These are phyloP conservation scores for Euura lappo DNA, from an alignment of 1,140 invertebrate genomes.

Conservation along the genomic window DNA sequence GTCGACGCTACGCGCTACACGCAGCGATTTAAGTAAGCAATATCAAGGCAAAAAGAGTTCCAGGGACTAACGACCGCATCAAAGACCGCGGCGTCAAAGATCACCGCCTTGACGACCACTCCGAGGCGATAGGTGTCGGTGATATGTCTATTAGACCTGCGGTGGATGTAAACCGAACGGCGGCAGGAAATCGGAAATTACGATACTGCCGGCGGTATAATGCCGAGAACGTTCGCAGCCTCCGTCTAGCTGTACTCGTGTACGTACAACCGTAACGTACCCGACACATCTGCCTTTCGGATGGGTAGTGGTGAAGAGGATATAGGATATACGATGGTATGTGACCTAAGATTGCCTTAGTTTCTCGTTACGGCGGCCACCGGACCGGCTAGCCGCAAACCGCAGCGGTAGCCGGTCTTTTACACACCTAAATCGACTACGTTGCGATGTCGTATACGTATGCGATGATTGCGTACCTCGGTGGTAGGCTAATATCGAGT, in stretches of 20 bases:
- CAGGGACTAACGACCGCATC: slow-evolving; percentile 6
- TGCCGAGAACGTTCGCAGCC: too few relatives aligned
- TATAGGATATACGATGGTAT: slow-evolving; percentile 21
- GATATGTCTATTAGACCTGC: slow-evolving; percentile 25
- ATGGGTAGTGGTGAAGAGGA: too few relatives aligned
- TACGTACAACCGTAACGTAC: too few relatives aligned
- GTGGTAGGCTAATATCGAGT: neutral
- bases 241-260: too few relatives aligned
- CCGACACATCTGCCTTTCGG: too few relatives aligned
- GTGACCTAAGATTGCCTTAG: slow-evolving; percentile 37
- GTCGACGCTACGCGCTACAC: too few relatives aligned
- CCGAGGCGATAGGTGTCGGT: slow-evolving; percentile 22
- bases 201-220: slow-evolving; percentile 8
- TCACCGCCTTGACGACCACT: neutral
- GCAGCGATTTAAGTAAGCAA: neutral
- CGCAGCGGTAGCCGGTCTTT: slow-evolving; percentile 29
- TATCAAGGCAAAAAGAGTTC: neutral
- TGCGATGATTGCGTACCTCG: neutral
- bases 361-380: slow-evolving; percentile 42
- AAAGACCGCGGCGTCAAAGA: neutral
- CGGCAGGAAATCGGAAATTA: slow-evolving; percentile 40
- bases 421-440: neutral
- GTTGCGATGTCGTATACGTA: neutral
- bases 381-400: slow-evolving; percentile 50
- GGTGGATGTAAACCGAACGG: slow-evolving; percentile 17